phyloP scores from a whole-genome alignment of 1,140 invertebrate genomes.

The Delia radicum region DNA sequence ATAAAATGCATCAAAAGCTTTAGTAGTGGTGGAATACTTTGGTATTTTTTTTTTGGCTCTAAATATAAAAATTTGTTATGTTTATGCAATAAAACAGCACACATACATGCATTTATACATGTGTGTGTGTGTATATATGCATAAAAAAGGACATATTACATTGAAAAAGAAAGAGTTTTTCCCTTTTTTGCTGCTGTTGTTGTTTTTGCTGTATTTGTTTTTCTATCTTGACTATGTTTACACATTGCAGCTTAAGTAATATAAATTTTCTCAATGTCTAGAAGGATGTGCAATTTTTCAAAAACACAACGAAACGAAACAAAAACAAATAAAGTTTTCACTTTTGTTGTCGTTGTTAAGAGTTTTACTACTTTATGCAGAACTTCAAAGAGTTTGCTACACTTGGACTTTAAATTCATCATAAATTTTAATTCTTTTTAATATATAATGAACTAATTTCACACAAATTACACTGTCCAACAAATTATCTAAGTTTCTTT shows the following conservation, averaged over 20 bases:
- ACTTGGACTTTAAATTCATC: no score
- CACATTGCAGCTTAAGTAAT: slow-evolving; percentile 2
- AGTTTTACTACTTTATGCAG: not conserved
- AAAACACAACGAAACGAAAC: slow-evolving; percentile 22
- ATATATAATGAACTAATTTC: no score
- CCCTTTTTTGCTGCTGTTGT: not conserved
- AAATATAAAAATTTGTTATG: not conserved
- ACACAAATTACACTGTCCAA: no score
- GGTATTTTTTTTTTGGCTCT: not conserved
- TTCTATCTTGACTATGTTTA: no score
- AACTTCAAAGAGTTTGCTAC: not conserved
- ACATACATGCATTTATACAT: not conserved
- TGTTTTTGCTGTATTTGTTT: not conserved
- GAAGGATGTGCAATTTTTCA: slow-evolving; percentile 19
- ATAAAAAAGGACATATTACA: not conserved
- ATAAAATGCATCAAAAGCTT: not conserved
- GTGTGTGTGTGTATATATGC: not conserved
- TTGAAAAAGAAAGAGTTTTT: not conserved
- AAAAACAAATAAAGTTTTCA: slow-evolving; percentile 13
- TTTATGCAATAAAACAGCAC: not conserved
- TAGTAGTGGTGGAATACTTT: not conserved
- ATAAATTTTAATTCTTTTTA: no score
- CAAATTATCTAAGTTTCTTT: no score
- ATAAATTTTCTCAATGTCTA: slow-evolving; percentile 18
- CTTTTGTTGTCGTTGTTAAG: not conserved